Base-by-base conservation (phyloP, 1,140 invertebrate species). In the Holotrichia oblita region DNA sequence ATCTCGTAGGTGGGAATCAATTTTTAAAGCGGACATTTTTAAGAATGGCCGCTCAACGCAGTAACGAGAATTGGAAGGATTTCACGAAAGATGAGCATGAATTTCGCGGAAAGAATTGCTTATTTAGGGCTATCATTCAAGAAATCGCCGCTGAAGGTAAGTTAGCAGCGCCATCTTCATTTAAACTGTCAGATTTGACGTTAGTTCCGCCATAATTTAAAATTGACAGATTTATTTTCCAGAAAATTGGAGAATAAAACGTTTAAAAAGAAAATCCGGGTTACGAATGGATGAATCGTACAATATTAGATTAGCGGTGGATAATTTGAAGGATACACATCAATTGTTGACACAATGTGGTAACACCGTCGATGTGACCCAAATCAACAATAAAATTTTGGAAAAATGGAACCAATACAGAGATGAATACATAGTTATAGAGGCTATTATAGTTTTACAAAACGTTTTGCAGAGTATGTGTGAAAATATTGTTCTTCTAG, bases 401-500 rank as follows among this genome's bases (percentile, higher is more conserved):
- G 79, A 84, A 81, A 84, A 82, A 79, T 86, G 84, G 84, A 72
- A 78, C 7, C 44, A 82, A 59, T 76, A 84, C 76, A 79, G 83
- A 80, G 78, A 78, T 61, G 75, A 83, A 64, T 84, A 80, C 77
- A 40, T 77, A 34, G 55, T 89, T 84, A 85, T 85, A 79, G 83
- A 84, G 86, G 83, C 83, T 82, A 78, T 83, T 81, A 78, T 77
- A 55, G 80, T 41, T 72, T 82, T 89, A 79, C 87, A 91, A 83
- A 83, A 88, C 81, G 79, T 88, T 20, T 81, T 87, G 85, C 86
- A 89, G 85, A 81, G 88, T 79, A 85, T 93, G 10, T 90, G 93
- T 80, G 93, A 94, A 86, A 92, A 91, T 81, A 83, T 93, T n/a
- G 86, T 94, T 42, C 87, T 94, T 14, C 87, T 91, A 24, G 93